Evolutionary conservation across 2,113 vertebrate species (phyloP).

Genomic region (Gallinago media): DNA sequence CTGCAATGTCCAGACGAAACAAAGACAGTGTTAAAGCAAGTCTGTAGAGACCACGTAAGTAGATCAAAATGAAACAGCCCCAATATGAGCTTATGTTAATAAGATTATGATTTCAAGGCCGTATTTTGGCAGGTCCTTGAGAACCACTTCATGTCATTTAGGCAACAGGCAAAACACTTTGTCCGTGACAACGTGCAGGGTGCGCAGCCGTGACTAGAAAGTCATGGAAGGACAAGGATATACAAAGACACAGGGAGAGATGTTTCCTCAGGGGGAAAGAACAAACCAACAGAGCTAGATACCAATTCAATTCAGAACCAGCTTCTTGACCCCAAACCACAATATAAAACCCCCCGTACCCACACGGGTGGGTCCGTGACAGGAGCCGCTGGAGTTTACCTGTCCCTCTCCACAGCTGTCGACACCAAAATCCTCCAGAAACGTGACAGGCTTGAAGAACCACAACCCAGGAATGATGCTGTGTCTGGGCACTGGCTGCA

Average conservation of each 20-base stretch:
- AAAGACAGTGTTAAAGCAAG: neutral
- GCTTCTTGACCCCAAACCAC: neutral
- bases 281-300: neutral
- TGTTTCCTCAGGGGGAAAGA: neutral
- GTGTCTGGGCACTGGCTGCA: accelerated
- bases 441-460: accelerated
- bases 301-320: accelerated
- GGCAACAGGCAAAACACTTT: neutral
- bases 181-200: accelerated
- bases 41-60: neutral
- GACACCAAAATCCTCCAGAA: neutral
- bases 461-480: neutral
- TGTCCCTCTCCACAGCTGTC: neutral
- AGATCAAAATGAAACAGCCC: neutral
- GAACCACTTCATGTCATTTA: neutral
- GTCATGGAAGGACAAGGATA: neutral
- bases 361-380: accelerated
- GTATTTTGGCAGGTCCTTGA: neutral
- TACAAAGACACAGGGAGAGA: neutral
- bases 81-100: conserved; percentile 4
- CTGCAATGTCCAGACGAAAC: neutral
- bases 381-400: neutral
- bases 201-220: neutral
- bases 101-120: conserved; percentile 23
- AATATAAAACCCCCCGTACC: neutral